phyloP scores from a whole-genome alignment of 2,113 vertebrate species.

The Hymenochirus boettgeri region DNA sequence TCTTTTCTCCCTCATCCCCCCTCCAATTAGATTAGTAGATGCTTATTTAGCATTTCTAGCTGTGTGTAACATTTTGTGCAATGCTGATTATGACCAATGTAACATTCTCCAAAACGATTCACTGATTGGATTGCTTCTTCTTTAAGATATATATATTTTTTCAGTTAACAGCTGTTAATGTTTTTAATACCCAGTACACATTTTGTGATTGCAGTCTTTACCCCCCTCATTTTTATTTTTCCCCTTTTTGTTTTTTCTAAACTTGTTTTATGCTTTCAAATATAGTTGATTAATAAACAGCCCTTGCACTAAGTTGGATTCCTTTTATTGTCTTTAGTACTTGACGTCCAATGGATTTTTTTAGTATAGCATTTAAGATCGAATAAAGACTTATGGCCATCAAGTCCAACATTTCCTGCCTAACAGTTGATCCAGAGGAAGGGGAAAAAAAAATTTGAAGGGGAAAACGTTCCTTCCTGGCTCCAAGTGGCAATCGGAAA shows the following conservation, averaged over 20 bases:
- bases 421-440: no score
- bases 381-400: no score
- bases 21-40: constrained; percentile 46
- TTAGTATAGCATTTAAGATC: no score
- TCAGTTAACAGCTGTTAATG: constrained; percentile 53
- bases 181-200: constrained; percentile 51
- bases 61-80: no score
- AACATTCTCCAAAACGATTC: constrained; percentile 50
- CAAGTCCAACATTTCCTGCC: no score
- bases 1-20: constrained; percentile 26
- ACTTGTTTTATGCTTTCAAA: constrained; percentile 70
- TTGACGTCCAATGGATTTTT: no score
- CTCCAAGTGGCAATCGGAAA: no score
- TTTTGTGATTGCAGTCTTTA: constrained; percentile 53
- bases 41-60: constrained; percentile 51
- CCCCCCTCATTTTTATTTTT: constrained; percentile 43
- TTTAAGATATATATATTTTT: constrained; percentile 56
- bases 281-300: constrained; percentile 62
- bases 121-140: constrained; percentile 61
- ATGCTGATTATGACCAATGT: constrained; percentile 49
- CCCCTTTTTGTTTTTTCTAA: constrained; percentile 48
- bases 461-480: no score
- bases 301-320: constrained; percentile 47
- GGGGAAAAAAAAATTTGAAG: no score
- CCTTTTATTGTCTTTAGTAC: no score